phyloP scores from a whole-genome alignment of 2,113 vertebrate species.

The Myodes glareolus region DNA sequence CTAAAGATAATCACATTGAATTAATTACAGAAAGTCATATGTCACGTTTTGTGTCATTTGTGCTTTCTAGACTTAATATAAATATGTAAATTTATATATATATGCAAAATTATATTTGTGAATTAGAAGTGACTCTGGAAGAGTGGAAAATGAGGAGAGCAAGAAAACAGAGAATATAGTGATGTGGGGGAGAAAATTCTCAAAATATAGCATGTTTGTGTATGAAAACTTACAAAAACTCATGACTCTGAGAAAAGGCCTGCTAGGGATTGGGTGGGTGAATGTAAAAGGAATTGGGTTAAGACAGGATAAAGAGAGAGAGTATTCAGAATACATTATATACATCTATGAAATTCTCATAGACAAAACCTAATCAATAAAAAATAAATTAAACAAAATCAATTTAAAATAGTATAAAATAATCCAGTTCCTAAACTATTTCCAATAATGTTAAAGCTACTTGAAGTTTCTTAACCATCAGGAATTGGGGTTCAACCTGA shows the following conservation, averaged over 20 bases:
- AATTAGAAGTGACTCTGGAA: background rate
- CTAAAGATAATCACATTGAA: background rate
- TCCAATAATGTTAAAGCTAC: conserved; percentile 36
- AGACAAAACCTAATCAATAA: background rate
- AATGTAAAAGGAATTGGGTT: background rate
- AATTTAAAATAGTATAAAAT: background rate
- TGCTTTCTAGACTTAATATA: background rate
- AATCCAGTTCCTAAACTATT: background rate
- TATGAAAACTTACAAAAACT: background rate
- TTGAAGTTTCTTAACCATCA: background rate
- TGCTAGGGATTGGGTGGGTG: background rate
- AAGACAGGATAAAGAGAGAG: background rate
- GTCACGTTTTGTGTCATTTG: background rate
- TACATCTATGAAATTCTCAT: background rate
- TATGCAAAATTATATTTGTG: background rate
- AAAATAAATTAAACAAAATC: background rate
- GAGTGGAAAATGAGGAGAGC: background rate
- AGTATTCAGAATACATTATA: background rate
- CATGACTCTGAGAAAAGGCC: background rate
- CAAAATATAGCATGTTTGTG: too few species aligned
- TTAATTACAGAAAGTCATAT: background rate
- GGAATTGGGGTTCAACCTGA: too few species aligned
- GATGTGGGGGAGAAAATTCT: background rate
- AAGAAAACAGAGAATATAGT: background rate
- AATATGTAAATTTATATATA: background rate